These are phyloP conservation scores for Pseudomugil tenellus DNA, from an alignment of 2,797 vertebrate species.

Conservation along the genomic window DNA sequence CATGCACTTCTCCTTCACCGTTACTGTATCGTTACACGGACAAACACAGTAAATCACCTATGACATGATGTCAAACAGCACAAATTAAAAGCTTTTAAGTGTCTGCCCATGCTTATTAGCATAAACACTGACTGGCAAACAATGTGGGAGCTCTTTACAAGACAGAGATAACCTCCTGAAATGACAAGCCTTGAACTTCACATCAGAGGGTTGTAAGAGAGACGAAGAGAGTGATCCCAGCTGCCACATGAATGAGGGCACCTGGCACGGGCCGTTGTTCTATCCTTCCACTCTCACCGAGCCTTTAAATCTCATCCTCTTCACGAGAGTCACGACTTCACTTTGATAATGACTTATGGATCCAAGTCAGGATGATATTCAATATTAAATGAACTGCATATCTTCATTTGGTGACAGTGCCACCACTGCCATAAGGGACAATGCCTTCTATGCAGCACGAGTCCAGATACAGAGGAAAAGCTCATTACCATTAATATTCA, in stretches of 20 bases:
- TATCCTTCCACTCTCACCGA: conserved; percentile 56
- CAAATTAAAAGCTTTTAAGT: conserved; percentile 62
- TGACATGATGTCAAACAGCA: conserved; percentile 56
- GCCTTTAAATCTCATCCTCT: conserved; percentile 78
- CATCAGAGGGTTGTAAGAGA: conserved; percentile 49
- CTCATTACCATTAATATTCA: conserved; percentile 76
- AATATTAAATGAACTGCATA: conserved; percentile 82
- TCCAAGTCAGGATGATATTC: conserved; percentile 75
- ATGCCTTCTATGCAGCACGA: conserved; percentile 62
- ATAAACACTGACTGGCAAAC: conserved; percentile 50
- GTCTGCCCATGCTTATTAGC: conserved; percentile 59
- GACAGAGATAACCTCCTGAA: conserved; percentile 65
- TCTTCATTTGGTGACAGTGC: conserved; percentile 75
- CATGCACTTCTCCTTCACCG: conserved; percentile 19
- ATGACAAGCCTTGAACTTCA: conserved; percentile 64
- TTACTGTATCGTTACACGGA: not conserved
- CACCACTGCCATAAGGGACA: conserved; percentile 65
- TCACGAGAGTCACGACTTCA: conserved; percentile 77
- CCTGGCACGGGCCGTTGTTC: conserved; percentile 62
- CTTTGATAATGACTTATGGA: conserved; percentile 83
- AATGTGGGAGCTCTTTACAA: conserved; percentile 45
- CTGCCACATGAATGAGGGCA: conserved; percentile 63
- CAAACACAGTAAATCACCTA: conserved; percentile 50
- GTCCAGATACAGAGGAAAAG: conserved; percentile 63
- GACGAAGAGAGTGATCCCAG: conserved; percentile 58